Percentiles rank a stretch among this genome's conserved stretches.
Evolutionary conservation across 2,797 vertebrate species (phyloP).

Genomic region (Semotilus atromaculatus): DNA sequence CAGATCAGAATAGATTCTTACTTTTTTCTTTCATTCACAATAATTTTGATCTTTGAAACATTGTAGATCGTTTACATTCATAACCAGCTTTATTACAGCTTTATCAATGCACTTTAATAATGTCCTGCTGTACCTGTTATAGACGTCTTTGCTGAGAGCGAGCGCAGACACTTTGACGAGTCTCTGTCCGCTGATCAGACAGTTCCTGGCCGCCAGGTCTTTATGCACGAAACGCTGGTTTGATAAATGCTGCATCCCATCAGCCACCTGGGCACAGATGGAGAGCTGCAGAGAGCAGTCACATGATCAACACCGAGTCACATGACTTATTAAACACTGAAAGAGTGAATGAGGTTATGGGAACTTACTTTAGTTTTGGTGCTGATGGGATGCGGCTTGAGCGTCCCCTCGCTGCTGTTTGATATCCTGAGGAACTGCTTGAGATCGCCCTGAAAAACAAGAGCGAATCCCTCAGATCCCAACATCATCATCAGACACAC

Average conservation of each 20-base stretch:
- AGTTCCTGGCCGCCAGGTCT: constrained; percentile 94
- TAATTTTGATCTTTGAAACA: too few relatives aligned
- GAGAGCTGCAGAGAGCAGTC: constrained; percentile 80
- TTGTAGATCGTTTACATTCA: neutral
- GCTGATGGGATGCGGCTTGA: constrained; percentile 90
- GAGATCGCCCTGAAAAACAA: constrained; percentile 86
- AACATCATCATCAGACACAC: too few relatives aligned
- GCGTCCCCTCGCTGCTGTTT: constrained; percentile 93
- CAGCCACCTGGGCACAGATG: constrained; percentile 93
- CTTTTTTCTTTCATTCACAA: too few relatives aligned
- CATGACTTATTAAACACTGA: neutral
- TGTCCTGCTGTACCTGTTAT: constrained; percentile 84
- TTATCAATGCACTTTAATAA: neutral
- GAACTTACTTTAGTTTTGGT: constrained; percentile 86
- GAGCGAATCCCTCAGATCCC: too few relatives aligned
- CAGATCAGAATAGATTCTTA: too few relatives aligned
- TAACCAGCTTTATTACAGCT: accelerated
- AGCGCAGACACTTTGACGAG: constrained; percentile 92
- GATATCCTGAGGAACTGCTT: constrained; percentile 98
- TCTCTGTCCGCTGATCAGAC: constrained; percentile 90
- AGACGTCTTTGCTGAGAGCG: constrained; percentile 96
- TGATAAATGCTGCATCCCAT: constrained; percentile 96
- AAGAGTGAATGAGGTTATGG: neutral
- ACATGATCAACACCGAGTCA: neutral
- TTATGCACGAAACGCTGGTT: constrained; percentile 94